phyloP scores from a whole-genome alignment of 2,888 invertebrate genomes.

The Psylliodes chrysocephalus region DNA sequence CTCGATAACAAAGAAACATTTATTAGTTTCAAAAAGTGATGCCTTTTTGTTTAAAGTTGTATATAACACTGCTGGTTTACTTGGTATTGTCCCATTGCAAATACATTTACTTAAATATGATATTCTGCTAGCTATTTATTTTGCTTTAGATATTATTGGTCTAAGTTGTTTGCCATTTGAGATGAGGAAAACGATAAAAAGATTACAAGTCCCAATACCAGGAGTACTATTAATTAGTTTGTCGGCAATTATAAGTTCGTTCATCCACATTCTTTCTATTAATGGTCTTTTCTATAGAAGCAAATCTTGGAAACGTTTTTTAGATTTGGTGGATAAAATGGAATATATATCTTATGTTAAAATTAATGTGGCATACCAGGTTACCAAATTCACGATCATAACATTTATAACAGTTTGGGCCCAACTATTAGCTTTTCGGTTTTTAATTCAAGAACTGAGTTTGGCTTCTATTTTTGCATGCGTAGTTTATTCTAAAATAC shows the following conservation, averaged over 20 bases:
- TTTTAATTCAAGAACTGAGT: background rate
- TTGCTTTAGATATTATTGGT: background rate
- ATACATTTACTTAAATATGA: background rate
- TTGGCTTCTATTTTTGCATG: background rate
- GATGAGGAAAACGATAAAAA: background rate
- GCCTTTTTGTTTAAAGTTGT: no score
- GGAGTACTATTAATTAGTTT: background rate
- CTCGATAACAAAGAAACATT: no score
- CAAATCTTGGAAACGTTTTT: background rate
- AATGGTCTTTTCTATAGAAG: background rate
- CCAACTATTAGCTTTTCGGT: background rate
- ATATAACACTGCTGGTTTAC: no score
- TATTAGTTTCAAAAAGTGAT: no score
- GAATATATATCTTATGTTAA: no score
- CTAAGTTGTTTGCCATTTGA: background rate
- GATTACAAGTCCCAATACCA: background rate
- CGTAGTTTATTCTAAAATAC: background rate
- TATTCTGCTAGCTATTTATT: background rate
- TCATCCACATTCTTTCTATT: background rate
- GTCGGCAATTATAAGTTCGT: background rate
- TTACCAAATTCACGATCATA: no score
- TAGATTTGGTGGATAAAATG: background rate
- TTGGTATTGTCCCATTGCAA: background rate
- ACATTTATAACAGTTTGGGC: no score
- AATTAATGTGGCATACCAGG: no score